Evolutionary conservation across 1,140 invertebrate species (phyloP).

Genomic region (Meloidogyne hapla): DNA sequence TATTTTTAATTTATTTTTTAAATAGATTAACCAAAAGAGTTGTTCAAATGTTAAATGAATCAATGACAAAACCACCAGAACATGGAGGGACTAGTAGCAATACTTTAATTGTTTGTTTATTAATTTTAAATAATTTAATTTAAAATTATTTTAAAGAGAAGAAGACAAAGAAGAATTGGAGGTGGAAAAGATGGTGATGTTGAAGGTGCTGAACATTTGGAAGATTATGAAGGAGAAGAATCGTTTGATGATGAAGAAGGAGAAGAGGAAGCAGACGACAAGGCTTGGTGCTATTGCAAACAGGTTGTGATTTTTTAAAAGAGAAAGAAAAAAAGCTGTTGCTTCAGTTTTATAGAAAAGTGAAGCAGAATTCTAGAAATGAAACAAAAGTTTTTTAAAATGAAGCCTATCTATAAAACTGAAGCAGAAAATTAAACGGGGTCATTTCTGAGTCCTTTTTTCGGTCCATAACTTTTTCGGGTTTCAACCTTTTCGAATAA

Average conservation of each 20-base stretch:
- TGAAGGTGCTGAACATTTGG: constrained; percentile 10
- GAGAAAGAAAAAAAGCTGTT: too few species aligned
- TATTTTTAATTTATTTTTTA: too few species aligned
- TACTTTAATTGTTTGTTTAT: constrained; percentile 10
- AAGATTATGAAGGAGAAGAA: constrained; percentile 22
- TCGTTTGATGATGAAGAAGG: constrained; percentile 33
- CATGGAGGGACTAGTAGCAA: constrained; percentile 13
- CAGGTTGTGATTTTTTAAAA: constrained; percentile 22
- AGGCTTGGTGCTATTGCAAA: constrained; percentile 36
- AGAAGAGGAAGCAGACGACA: constrained; percentile 31
- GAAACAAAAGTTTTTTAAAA: too few species aligned
- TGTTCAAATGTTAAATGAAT: constrained; percentile 34
- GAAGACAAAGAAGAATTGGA: constrained; percentile 10
- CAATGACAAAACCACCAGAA: constrained; percentile 15
- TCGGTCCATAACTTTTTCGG: too few species aligned
- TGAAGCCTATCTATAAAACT: too few species aligned
- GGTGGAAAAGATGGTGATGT: constrained; percentile 2
- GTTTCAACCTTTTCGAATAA: too few species aligned
- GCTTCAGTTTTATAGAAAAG: background rate
- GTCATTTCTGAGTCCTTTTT: too few species aligned
- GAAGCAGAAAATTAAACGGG: too few species aligned
- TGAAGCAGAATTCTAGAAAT: too few species aligned
- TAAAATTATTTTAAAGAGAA: background rate
- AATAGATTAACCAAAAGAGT: constrained; percentile 37
- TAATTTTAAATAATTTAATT: background rate